Evolutionary conservation across 2,797 vertebrate genomes (phyloP), one percentile per base, ranked within the genome.

Genomic region (Poecilia picta): DNA sequence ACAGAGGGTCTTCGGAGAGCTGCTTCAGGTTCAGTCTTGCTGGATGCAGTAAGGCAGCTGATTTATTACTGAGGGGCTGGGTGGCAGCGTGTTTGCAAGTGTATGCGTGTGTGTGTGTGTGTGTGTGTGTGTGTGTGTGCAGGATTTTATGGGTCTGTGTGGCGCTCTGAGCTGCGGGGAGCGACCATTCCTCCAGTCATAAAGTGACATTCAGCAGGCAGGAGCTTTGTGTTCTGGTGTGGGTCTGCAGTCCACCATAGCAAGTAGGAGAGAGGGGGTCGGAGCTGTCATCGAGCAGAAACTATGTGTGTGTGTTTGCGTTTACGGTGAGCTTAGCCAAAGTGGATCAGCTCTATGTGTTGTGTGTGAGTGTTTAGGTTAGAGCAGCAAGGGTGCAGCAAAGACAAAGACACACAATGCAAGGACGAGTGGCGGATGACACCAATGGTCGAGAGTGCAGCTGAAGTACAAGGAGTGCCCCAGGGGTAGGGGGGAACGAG

Each of bases 181-280:
- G 88, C 84, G 3, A 93, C 91, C 90, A 89, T 93, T 93, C 91
- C 91, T 91, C 83, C 90, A 92, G 91, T 92, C 88, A 83, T 92
- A 85, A 93, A 92, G 92, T 94, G 91, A 93, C 92, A 93, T 92
- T 94, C 88, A 93, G 93, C 91, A 93, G 93, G 90, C 93, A 89
- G 91, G 84, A 85, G 89, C 92, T 89, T 83, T 80, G 89, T 88
- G 87, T 70, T 90, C 89, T 89, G 90, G 81, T 81, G 87, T 84
- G 88, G 81, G 84, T 89, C 90, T 89, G 89, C 90, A 78, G 89
- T 89, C 88, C 87, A 84, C 90, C 73, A 82, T 91, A 93, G 90
- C 91, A 89, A 92, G 92, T 85, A 78, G 78, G 75, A 85, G 81
- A 89, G 88, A 66, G 55, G 79, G 84, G 79, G 88, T 87, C 77